These are phyloP conservation scores for Aeoliscus strigatus DNA, from an alignment of 2,797 vertebrate genomes.

Conservation along the genomic window DNA sequence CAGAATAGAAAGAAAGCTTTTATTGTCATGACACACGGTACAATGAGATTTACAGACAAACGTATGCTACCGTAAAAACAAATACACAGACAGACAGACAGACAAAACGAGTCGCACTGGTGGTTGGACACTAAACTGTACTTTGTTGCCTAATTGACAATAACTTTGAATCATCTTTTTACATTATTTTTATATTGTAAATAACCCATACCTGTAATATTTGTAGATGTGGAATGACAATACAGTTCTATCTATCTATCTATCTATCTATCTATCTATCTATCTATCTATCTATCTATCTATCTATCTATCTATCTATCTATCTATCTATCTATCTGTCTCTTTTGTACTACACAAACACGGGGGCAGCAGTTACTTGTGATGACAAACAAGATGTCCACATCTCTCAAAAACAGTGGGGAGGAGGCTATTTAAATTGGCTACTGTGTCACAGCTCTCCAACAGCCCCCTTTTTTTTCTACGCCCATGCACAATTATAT, in stretches of 20 bases:
- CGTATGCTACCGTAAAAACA: no score
- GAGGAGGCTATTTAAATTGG: constrained; percentile 64
- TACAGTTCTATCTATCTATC: constrained; percentile 24
- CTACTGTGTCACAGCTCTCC: constrained; percentile 65
- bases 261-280: constrained; percentile 30
- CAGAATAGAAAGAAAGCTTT: no score
- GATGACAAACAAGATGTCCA: constrained; percentile 53
- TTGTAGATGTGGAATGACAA: no score
- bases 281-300: constrained; percentile 39
- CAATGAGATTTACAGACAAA: no score
- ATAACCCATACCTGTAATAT: no score
- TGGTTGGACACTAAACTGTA: no score
- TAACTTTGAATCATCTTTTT: no score
- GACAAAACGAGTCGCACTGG: no score
- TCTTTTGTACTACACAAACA: constrained; percentile 2
- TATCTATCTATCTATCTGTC: constrained; percentile 27
- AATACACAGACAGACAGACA: no score
- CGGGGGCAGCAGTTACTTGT: constrained; percentile 21
- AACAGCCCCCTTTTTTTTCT: constrained; percentile 50
- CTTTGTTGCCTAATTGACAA: no score
- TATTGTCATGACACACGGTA: no score
- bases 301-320: constrained; percentile 33
- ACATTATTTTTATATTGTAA: no score
- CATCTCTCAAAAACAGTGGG: constrained; percentile 52
- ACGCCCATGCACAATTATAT: constrained; percentile 76